These are phyloP conservation scores for Pelvicachromis taeniatus DNA, from an alignment of 2,113 vertebrate species.

Conservation along the genomic window DNA sequence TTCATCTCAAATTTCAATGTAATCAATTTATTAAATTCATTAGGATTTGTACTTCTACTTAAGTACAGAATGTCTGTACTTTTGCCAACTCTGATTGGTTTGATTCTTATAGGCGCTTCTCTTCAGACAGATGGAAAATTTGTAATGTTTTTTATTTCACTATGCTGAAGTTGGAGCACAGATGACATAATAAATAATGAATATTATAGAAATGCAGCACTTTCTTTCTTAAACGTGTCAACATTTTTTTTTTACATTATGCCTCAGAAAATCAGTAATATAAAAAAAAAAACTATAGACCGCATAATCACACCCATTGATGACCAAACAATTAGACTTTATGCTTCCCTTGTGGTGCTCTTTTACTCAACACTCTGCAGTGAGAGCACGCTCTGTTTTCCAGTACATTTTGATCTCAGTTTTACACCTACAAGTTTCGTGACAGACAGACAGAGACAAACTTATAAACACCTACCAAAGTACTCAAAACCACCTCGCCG, in stretches of 20 bases:
- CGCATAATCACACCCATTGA: not conserved
- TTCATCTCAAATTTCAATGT: too few species aligned
- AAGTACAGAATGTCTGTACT: not conserved
- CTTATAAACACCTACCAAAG: not conserved
- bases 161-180: not conserved
- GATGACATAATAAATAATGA: not conserved
- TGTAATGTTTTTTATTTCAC: not conserved
- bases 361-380: not conserved
- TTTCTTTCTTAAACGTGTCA: not conserved
- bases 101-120: not conserved
- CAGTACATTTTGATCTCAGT: not conserved
- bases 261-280: not conserved
- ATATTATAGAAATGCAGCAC: not conserved
- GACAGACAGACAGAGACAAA: not conserved
- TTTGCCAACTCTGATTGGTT: not conserved
- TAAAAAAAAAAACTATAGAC: not conserved
- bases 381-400: not conserved
- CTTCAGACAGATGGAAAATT: not conserved
- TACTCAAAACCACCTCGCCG: not conserved
- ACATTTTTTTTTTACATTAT: not conserved
- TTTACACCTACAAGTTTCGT: not conserved
- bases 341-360: not conserved
- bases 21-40: too few species aligned
- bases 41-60: not conserved
- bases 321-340: not conserved